A percentile compares a stretch with the other conserved stretches of the same genome.
Evolutionary conservation across 2,113 vertebrate genomes (phyloP).

Genomic region (Salvator merianae): DNA sequence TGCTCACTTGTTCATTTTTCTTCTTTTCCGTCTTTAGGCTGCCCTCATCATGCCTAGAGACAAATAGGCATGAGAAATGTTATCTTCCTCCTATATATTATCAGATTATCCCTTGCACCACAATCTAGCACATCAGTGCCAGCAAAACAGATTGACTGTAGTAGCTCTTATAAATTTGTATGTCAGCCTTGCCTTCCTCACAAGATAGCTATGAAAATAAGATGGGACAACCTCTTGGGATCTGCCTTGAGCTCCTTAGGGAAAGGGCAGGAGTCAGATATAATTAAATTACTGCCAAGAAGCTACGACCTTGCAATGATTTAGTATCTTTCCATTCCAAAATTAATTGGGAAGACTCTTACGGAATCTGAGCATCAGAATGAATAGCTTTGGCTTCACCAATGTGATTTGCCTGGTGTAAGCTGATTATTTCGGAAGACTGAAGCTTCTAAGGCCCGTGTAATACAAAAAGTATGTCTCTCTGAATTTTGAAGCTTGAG

Average conservation of each 20-base stretch:
- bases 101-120: not conserved
- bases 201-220: too few relatives aligned
- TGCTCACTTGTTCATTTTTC: not conserved
- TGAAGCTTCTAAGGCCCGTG: not conserved
- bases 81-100: not conserved
- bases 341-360: too few relatives aligned
- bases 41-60: not conserved
- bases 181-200: too few relatives aligned
- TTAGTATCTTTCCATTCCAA: not conserved
- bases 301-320: not conserved
- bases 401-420: not conserved
- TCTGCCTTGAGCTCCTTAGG: not conserved
- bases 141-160: not conserved
- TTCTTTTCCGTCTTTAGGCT: not conserved
- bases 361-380: not conserved
- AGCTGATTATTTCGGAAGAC: not conserved
- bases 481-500: not conserved
- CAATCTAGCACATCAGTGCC: not conserved
- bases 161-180: not conserved
- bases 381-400: not conserved
- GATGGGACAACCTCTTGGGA: too few relatives aligned
- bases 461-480: not conserved
- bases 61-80: not conserved
- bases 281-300: not conserved
- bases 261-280: not conserved